Percentiles rank a stretch among this genome's conserved stretches.
Conservation (phyloP, 2,797 vertebrate species). For the Momotus momota region DNA sequence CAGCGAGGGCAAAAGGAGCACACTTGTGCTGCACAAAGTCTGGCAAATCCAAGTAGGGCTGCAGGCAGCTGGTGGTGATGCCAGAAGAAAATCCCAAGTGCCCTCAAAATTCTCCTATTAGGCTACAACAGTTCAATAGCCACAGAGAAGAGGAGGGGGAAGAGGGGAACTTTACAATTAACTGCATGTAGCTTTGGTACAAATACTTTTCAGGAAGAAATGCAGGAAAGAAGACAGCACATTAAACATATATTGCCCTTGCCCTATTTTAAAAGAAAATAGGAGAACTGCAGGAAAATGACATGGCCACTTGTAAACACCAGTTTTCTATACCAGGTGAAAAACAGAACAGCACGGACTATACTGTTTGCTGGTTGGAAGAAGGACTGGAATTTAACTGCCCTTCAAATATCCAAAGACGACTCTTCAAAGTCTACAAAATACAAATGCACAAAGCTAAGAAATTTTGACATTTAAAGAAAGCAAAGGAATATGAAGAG, state of each 20-base stretch:
- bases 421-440: background rate
- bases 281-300: background rate
- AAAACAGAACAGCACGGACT: background rate
- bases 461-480: background rate
- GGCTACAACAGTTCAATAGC: conserved; percentile 15
- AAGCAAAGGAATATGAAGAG: background rate
- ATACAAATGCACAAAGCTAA: background rate
- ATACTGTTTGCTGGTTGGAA: background rate
- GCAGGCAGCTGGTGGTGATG: background rate
- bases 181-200: background rate
- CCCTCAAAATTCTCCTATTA: conserved; percentile 7
- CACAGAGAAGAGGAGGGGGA: background rate
- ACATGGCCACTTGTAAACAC: background rate
- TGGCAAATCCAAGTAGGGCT: background rate
- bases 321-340: background rate
- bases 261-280: background rate
- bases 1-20: background rate
- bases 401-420: background rate
- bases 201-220: conserved; percentile 12
- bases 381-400: background rate
- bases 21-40: background rate
- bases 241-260: background rate
- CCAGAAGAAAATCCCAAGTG: background rate
- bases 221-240: background rate
- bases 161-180: background rate